Evolutionary conservation across 2,113 vertebrate species (phyloP).

Genomic region (Spea bombifrons): DNA sequence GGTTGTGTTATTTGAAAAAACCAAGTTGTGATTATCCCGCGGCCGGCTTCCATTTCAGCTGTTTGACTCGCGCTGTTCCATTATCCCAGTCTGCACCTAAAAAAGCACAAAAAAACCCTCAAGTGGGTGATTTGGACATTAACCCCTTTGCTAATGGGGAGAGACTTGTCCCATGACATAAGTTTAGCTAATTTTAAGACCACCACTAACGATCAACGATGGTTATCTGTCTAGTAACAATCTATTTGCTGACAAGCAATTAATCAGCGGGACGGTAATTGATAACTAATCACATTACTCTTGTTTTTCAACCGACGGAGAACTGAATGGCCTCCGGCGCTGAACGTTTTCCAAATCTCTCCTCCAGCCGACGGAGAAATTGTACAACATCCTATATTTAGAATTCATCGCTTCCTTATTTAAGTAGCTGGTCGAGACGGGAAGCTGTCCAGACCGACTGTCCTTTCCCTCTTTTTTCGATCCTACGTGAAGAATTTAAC

Average conservation of each 20-base stretch:
- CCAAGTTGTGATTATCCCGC: conserved; percentile 23
- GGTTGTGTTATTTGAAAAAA: conserved; percentile 30
- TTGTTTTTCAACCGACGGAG: neutral
- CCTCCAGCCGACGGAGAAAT: conserved; percentile 3
- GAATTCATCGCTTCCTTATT: neutral
- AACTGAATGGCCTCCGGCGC: neutral
- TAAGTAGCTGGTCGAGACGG: conserved; percentile 13
- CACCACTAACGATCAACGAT: conserved; percentile 32
- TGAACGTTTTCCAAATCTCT: neutral
- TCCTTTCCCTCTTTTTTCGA: conserved; percentile 27
- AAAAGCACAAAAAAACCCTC: conserved; percentile 9
- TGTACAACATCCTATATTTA: conserved; percentile 20
- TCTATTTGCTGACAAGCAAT: conserved; percentile 20
- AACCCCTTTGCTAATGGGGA: conserved; percentile 10
- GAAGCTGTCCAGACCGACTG: conserved; percentile 21
- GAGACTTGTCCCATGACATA: neutral
- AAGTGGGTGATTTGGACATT: conserved; percentile 9
- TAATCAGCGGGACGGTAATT: conserved; percentile 1
- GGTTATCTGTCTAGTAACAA: conserved; percentile 3
- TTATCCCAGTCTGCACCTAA: conserved; percentile 28
- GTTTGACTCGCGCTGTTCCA: conserved; percentile 6
- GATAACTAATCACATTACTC: conserved; percentile 15
- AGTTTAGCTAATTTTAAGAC: neutral
- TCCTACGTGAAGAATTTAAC: conserved; percentile 38
- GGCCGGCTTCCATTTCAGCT: conserved; percentile 2